Evolutionary conservation across 2,113 vertebrate species (phyloP).

Genomic region (Megalops atlanticus): DNA sequence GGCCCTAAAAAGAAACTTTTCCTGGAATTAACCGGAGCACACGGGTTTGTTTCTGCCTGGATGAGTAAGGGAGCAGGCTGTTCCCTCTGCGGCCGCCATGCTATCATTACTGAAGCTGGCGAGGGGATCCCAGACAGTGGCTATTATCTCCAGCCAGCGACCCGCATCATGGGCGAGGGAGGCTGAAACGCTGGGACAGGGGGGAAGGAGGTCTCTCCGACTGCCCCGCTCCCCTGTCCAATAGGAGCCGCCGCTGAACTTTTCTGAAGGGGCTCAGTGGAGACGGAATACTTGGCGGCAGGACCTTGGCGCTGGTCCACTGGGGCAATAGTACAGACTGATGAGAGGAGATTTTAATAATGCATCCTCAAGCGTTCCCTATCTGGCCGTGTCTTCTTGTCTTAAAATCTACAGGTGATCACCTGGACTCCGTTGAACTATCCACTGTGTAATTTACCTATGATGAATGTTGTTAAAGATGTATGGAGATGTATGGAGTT

Average conservation of each 20-base stretch:
- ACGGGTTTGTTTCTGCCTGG: neutral
- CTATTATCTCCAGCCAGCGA: conserved; percentile 7
- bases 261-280: neutral
- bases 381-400: neutral
- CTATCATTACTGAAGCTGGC: neutral
- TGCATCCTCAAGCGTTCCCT: neutral
- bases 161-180: neutral
- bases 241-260: neutral
- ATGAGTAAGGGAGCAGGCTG: neutral
- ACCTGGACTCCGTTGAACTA: neutral
- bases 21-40: neutral
- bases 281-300: neutral
- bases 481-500: too few relatives aligned
- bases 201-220: neutral
- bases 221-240: neutral
- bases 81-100: neutral
- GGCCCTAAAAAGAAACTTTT: neutral
- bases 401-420: neutral
- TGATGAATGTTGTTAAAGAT: neutral
- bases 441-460: neutral
- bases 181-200: neutral
- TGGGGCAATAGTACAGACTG: neutral
- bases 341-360: neutral
- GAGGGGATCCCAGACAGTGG: neutral
- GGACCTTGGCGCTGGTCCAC: neutral